Evolutionary conservation across 2,888 invertebrate species (phyloP).

Genomic region (Parnassius smintheus): DNA sequence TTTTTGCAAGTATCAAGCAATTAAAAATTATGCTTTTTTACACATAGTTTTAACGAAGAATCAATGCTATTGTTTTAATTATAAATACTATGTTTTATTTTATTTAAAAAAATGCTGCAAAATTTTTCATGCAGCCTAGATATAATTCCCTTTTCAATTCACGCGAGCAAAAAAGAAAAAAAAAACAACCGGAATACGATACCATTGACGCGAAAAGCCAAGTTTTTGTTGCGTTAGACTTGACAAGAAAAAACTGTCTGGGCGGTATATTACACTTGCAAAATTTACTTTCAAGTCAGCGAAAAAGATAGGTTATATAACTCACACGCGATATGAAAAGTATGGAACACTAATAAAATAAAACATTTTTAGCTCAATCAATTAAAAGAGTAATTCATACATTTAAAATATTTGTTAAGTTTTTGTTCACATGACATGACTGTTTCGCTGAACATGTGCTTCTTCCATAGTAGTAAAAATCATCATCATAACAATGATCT

Average conservation of each 20-base stretch:
- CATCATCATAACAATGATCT: no score
- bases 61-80: neutral
- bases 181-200: slow-evolving; percentile 34
- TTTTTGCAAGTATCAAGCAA: no score
- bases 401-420: no score
- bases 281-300: neutral
- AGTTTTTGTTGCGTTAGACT: slow-evolving; percentile 6
- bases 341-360: no score
- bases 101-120: neutral
- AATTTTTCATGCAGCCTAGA: neutral
- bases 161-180: slow-evolving; percentile 4
- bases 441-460: no score
- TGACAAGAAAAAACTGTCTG: slow-evolving; percentile 1
- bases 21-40: no score
- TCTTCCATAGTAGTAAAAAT: no score
- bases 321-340: neutral
- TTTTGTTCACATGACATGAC: no score
- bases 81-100: neutral
- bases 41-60: no score
- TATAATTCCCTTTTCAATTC: slow-evolving; percentile 3
- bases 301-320: neutral
- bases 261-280: neutral
- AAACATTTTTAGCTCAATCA: no score
- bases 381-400: no score
- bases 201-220: slow-evolving; percentile 41